Evolutionary conservation across 2,113 vertebrate genomes (phyloP), one percentile per base, ranked within the genome.

Genomic region (Cyanoramphus novaezelandiae): DNA sequence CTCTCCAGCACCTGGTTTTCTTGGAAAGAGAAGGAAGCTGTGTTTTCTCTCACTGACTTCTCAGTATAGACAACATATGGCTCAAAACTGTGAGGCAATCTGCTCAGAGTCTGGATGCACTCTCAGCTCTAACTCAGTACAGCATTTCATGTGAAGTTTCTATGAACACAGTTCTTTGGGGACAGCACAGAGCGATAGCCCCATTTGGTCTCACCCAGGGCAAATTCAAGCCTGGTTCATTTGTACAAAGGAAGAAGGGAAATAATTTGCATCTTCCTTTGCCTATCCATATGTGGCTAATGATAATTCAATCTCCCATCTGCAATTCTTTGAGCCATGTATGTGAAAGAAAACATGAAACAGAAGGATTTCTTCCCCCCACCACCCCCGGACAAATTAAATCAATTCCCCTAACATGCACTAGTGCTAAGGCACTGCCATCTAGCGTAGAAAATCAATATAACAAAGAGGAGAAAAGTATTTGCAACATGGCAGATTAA

Each of bases 351-450:
- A 92, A 90, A 79, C 59, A 79, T 49, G 35, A 91, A 95, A 85
- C 65, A 83, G 82, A 83, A 94, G 52, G 47, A 88, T 91, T 71
- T 91, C 39, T 68, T 60, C 18, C 57, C 33, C 25, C 62, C 33
- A 23, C 33, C 21, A 23, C 69, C 29, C 43, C 59, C 5, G 23
- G 78, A 93, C 63, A 95, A 95, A 95, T 67, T 64, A 86, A 86
- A 90, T 89, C 65, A 91, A 94, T 55, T 95, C 93, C 82, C 86
- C 77, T 90, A 64, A 57, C 68, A 71, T 17, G 50, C 33, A 95
- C 91, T 86, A 91, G 41, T 94, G 95, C 95, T 97, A 86, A 95
- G 75, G 86, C 89, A 95, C 92, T 97, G 97, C 96, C 96, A 97
- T 94, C 96, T 96, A 97, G 97, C 64, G 96, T 95, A 71, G 65